Evolutionary conservation across 2,113 vertebrate species (phyloP).

Genomic region (Bettongia penicillata): DNA sequence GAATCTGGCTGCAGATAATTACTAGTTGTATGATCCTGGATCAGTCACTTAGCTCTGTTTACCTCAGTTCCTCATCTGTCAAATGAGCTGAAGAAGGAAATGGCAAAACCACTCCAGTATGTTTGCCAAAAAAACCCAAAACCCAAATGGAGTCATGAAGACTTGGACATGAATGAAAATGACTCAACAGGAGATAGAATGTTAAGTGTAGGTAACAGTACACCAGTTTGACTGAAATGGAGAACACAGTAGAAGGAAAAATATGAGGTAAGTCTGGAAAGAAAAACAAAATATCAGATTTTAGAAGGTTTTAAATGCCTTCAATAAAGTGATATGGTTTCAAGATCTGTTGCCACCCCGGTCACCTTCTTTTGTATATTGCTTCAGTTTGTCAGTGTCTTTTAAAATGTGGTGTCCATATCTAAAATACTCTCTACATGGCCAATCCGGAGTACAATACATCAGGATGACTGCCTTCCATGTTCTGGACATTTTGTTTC

Average conservation of each 20-base stretch:
- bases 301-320: background rate
- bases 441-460: background rate
- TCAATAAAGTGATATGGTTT: background rate
- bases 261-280: background rate
- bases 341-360: background rate
- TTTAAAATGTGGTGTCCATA: background rate
- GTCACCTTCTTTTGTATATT: background rate
- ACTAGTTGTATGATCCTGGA: too few relatives aligned
- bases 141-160: too few relatives aligned
- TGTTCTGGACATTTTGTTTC: background rate
- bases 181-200: background rate
- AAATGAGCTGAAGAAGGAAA: too few relatives aligned
- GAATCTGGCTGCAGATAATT: too few relatives aligned
- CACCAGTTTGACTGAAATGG: background rate
- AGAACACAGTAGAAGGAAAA: background rate
- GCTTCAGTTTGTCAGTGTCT: background rate
- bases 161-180: too few relatives aligned
- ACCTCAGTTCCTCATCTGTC: too few relatives aligned
- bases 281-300: background rate
- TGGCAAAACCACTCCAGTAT: too few relatives aligned
- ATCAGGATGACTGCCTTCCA: background rate
- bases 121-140: too few relatives aligned
- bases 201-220: background rate
- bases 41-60: too few relatives aligned
- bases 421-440: background rate